A percentile compares a stretch with the other conserved stretches of the same genome.
Conservation (phyloP, 1,140 invertebrate species). For the Nymphalis io region DNA sequence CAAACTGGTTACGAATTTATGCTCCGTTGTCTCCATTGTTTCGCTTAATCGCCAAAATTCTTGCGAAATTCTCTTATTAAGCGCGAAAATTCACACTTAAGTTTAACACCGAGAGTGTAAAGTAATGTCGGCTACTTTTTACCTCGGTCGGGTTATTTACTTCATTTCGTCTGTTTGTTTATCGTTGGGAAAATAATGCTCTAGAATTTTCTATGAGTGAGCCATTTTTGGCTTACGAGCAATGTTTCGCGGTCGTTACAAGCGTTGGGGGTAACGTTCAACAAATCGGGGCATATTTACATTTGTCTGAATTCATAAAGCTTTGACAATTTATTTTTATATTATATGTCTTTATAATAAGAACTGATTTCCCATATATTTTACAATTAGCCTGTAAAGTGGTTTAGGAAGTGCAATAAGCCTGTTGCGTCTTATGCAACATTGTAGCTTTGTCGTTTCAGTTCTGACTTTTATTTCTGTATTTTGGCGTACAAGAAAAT, state of each 20-base stretch:
- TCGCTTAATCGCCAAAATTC: slow-evolving; percentile 35
- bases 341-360: too few species aligned
- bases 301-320: too few species aligned
- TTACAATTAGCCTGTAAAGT: too few species aligned
- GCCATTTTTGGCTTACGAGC: slow-evolving; percentile 1
- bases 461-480: too few species aligned
- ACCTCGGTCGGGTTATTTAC: background rate
- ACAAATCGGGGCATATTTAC: too few species aligned
- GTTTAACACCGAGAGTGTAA: background rate
- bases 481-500: too few species aligned
- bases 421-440: too few species aligned
- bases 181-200: background rate
- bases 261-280: background rate
- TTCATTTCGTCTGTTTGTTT: slow-evolving; percentile 9
- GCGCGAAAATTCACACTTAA: slow-evolving; percentile 27
- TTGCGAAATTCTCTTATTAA: slow-evolving; percentile 16
- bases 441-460: too few species aligned
- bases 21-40: slow-evolving; percentile 35
- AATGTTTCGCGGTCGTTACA: background rate
- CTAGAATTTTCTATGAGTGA: background rate
- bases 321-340: too few species aligned
- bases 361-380: too few species aligned
- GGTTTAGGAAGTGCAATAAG: too few species aligned
- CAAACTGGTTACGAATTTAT: slow-evolving; percentile 36
- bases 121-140: background rate